Evolutionary conservation across 2,113 vertebrate species (phyloP), one percentile per base, ranked within the genome.

Genomic region (Gobiocypris rarus): DNA sequence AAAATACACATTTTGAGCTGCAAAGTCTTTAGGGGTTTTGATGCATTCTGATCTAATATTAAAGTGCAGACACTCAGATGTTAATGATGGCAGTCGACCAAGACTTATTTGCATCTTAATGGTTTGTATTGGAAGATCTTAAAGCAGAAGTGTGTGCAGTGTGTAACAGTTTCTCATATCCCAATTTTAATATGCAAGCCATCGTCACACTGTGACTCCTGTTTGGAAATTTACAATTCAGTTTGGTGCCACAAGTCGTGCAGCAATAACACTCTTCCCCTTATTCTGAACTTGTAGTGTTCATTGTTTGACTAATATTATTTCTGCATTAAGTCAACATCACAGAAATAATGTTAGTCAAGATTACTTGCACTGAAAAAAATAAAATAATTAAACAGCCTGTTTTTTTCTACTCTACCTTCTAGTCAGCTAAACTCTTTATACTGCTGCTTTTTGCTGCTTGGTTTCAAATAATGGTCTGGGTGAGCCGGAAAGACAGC

Each of bases 51-150:
- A 73, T 73, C 69, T 73, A 14, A 24, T 45, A 45, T 71, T 45
- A 71, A 22, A 71, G 5, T 26, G 22, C 19, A 1, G n/a, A 73
- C 41, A 45, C 22, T 70, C 67, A 70, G 9, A 43, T 43, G 38
- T 70, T 70, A 70, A 70, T 26, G 41, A 26, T 73, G 69, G 69
- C 69, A 48, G 69, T 26, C 69, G 69, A 73, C 69, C 69, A 73
- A 73, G 69, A 45, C 38, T 45, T 45, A 69, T 10, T 9, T 69
- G 31, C 17, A 69, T 69, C 17, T 41, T 69, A 69, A 41, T 69
- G 19, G 19, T 41, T 69, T 69, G 65, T 69, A 69, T 41, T 38
- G 15, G 2, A 67, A 5, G 9, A 69, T 41, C 3, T 9, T 69
- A 41, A 69, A 38, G 65, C 65, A 19, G 17, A 67, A 59, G n/a